Evolutionary conservation across 2,797 vertebrate species (phyloP).

Genomic region (Cynopterus sphinx): DNA sequence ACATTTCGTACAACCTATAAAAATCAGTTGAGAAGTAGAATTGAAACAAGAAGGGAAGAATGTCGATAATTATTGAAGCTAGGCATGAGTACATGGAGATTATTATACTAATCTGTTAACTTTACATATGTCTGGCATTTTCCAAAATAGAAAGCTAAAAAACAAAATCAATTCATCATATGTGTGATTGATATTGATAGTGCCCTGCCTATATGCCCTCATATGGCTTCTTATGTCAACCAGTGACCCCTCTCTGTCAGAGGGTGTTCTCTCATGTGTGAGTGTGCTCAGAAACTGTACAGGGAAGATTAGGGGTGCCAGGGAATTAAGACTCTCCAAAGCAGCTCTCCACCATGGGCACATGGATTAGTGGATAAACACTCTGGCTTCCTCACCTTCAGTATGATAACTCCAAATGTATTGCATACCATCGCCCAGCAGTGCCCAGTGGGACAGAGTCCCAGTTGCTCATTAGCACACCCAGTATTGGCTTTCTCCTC

Average conservation of each 20-base stretch:
- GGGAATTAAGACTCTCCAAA: background rate
- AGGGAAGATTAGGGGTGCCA: background rate
- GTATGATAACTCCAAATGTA: background rate
- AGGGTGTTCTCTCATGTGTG: background rate
- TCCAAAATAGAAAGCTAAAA: conserved; percentile 33
- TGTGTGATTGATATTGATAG: background rate
- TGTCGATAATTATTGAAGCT: background rate
- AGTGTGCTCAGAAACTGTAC: background rate
- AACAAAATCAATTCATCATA: background rate
- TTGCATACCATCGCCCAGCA: background rate
- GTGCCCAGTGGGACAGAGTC: background rate
- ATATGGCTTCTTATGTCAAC: background rate
- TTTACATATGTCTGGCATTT: background rate
- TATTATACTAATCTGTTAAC: background rate
- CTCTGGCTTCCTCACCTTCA: background rate
- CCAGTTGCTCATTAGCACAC: background rate
- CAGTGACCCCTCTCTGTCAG: background rate
- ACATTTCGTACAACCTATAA: background rate
- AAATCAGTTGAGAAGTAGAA: background rate
- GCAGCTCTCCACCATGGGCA: background rate
- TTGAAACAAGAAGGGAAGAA: background rate
- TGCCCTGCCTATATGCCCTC: background rate
- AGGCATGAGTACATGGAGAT: background rate
- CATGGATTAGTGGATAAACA: background rate
- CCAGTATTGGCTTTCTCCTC: background rate